Conservation (phyloP, 2,888 invertebrate genomes). For the Cheilosia vulpina region DNA sequence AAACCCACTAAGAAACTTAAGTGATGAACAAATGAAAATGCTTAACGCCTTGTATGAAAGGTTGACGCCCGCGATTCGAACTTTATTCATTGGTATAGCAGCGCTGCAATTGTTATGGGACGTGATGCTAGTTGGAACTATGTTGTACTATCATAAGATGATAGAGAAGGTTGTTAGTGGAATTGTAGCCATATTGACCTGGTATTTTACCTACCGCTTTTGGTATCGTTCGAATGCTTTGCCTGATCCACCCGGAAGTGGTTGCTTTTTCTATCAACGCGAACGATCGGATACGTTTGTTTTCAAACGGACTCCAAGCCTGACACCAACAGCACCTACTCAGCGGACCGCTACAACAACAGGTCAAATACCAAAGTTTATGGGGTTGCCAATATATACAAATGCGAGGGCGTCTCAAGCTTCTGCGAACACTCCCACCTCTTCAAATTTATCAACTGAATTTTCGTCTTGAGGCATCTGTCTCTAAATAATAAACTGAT, state of each 20-base stretch:
- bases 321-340: slow-evolving; percentile 80
- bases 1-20: slow-evolving; percentile 89
- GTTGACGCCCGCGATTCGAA: slow-evolving; percentile 92
- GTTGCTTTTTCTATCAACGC: slow-evolving; percentile 91
- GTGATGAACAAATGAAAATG: slow-evolving; percentile 87
- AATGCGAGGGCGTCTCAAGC: slow-evolving; percentile 76
- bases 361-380: slow-evolving; percentile 86
- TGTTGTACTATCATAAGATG: slow-evolving; percentile 98
- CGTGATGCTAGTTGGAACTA: slow-evolving; percentile 95
- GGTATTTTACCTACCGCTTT: slow-evolving; percentile 94
- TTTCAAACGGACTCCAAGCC: slow-evolving; percentile 79
- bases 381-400: slow-evolving; percentile 91
- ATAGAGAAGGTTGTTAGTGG: slow-evolving; percentile 97
- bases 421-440: slow-evolving; percentile 19
- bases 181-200: slow-evolving; percentile 92
- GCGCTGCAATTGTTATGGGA: slow-evolving; percentile 95
- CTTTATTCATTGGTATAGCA: slow-evolving; percentile 91
- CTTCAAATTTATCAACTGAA: slow-evolving; percentile 46
- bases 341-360: slow-evolving; percentile 78
- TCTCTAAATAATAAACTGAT: slow-evolving; percentile 28
- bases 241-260: slow-evolving; percentile 90
- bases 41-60: slow-evolving; percentile 90
- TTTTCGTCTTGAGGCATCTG: slow-evolving; percentile 32
- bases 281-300: slow-evolving; percentile 80
- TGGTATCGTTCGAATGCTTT: slow-evolving; percentile 89